A percentile compares a stretch with the other conserved stretches of the same genome.
phyloP scores from a whole-genome alignment of 2,113 vertebrate species.

The Nibea albiflora region DNA sequence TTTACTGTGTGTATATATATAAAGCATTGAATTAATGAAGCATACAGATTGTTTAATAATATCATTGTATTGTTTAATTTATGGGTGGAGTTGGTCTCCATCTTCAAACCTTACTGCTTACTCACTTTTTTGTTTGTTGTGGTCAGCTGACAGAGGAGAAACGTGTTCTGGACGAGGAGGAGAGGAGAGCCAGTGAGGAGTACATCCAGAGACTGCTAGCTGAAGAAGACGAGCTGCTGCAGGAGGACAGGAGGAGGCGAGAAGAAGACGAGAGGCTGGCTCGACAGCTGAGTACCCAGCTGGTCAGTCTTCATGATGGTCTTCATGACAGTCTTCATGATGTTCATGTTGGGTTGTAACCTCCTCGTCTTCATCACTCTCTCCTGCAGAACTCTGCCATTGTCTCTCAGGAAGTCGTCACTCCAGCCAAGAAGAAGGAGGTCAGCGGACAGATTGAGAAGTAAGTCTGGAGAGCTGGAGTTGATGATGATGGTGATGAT shows the following conservation, averaged over 20 bases:
- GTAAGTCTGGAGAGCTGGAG: constrained; percentile 75
- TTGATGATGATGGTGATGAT: not conserved
- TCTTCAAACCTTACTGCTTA: no score
- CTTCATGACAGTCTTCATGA: no score
- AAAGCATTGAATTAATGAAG: no score
- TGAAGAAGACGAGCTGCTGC: constrained; percentile 85
- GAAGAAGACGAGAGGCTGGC: constrained; percentile 90
- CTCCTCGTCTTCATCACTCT: no score
- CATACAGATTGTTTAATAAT: no score
- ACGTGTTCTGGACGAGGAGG: constrained; percentile 86
- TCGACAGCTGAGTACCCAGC: constrained; percentile 84
- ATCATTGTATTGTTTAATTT: no score
- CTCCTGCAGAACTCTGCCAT: constrained; percentile 71
- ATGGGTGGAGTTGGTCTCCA: no score
- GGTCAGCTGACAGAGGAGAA: constrained; percentile 89
- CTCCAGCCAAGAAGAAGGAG: constrained; percentile 80
- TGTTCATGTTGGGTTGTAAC: no score
- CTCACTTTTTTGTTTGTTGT: not conserved
- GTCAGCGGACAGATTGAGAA: constrained; percentile 85
- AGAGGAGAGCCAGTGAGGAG: constrained; percentile 90
- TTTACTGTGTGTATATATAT: no score
- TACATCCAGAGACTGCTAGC: constrained; percentile 89
- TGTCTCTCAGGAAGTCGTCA: constrained; percentile 19
- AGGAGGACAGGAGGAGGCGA: constrained; percentile 80
- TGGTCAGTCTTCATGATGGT: constrained; percentile 80